Conservation (phyloP, 1,140 invertebrate genomes). For the Ips nitidus region DNA sequence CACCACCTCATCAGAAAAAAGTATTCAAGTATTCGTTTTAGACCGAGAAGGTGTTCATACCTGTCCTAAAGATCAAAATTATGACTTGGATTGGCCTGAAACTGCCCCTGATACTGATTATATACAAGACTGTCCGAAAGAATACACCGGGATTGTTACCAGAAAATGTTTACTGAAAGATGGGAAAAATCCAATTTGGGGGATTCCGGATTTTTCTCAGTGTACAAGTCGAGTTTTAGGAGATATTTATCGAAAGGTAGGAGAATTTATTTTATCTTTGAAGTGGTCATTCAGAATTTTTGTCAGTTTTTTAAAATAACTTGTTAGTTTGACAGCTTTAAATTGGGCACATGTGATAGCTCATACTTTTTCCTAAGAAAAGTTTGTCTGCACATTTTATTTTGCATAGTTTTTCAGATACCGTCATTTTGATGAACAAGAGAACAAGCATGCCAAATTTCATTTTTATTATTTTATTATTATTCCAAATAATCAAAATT, state of each 20-base stretch:
- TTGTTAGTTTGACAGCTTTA: no score
- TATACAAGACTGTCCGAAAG: conserved; percentile 61
- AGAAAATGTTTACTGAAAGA: conserved; percentile 62
- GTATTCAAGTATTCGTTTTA: conserved; percentile 63
- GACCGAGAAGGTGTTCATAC: conserved; percentile 60
- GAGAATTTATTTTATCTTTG: conserved; percentile 1
- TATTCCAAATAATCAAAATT: no score
- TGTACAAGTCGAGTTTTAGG: conserved; percentile 68
- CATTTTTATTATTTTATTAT: no score
- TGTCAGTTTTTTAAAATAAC: background rate
- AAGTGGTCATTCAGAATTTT: background rate
- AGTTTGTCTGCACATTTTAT: no score
- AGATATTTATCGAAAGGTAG: conserved; percentile 53
- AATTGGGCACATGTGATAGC: no score
- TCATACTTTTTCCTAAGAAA: no score
- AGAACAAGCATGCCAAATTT: no score
- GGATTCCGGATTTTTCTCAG: conserved; percentile 70
- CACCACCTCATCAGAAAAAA: conserved; percentile 58
- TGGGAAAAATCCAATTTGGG: conserved; percentile 66
- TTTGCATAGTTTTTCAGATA: no score
- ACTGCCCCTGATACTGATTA: conserved; percentile 64
- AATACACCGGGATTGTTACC: conserved; percentile 55
- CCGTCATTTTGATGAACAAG: no score
- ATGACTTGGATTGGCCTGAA: conserved; percentile 61
- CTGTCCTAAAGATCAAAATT: conserved; percentile 54